A percentile compares a stretch with the other conserved stretches of the same genome.
These are phyloP conservation scores for Tringa solitaria DNA, from an alignment of 2,113 vertebrate species.

Conservation along the genomic window DNA sequence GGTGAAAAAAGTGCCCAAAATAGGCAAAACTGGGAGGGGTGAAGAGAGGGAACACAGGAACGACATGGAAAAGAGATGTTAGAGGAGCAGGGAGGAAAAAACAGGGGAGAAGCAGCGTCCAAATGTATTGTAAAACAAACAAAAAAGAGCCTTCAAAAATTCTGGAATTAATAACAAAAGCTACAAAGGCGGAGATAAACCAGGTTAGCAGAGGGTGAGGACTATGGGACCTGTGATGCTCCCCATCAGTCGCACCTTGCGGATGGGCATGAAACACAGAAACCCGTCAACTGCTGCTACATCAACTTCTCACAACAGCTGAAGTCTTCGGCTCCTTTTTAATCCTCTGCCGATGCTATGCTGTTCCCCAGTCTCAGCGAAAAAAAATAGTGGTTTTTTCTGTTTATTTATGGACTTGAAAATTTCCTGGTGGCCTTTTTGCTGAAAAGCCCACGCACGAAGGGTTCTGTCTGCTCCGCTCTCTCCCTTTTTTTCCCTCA, in stretches of 20 bases:
- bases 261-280: not conserved
- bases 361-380: not conserved
- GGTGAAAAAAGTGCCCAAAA: not conserved
- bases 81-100: not conserved
- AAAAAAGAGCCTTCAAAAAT: not conserved
- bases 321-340: not conserved
- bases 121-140: not conserved
- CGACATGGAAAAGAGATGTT: not conserved
- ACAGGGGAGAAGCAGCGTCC: not conserved
- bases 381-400: not conserved
- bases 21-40: not conserved
- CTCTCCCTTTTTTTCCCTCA: not conserved
- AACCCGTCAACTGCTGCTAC: not conserved
- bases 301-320: not conserved
- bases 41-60: not conserved
- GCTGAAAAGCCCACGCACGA: not conserved
- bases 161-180: not conserved
- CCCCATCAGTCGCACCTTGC: not conserved
- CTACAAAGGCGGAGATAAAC: not conserved
- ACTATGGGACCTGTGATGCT: not conserved
- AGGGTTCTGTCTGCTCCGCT: not conserved
- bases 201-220: not conserved
- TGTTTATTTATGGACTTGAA: not conserved
- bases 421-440: not conserved
- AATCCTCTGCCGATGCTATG: not conserved